phyloP scores from a whole-genome alignment of 2,797 vertebrate species.

The Propithecus perrieri region DNA sequence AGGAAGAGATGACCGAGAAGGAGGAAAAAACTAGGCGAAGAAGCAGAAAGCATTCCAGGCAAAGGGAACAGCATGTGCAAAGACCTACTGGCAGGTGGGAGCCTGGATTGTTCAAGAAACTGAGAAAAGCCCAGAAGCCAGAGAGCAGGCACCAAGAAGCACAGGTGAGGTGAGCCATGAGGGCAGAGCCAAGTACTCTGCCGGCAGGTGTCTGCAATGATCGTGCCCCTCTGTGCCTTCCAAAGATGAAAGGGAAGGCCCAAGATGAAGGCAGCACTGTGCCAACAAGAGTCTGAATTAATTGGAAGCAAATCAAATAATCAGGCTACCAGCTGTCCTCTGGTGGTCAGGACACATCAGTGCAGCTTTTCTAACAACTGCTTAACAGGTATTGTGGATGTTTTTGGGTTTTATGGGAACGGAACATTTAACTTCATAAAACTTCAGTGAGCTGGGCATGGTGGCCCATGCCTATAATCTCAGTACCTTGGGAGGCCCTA shows the following conservation, averaged over 20 bases:
- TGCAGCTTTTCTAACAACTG: neutral
- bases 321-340: neutral
- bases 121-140: neutral
- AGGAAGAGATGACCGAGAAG: neutral
- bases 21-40: neutral
- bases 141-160: neutral
- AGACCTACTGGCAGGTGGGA: neutral
- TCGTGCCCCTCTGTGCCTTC: neutral
- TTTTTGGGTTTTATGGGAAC: neutral
- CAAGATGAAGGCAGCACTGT: neutral
- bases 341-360: neutral
- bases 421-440: constrained; percentile 29
- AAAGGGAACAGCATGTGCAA: neutral
- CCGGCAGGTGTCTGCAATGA: neutral
- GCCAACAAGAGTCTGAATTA: neutral
- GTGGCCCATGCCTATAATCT: neutral
- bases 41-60: neutral
- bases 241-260: neutral
- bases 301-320: neutral
- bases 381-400: neutral
- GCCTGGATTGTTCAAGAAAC: neutral
- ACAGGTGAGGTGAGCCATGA: neutral
- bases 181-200: neutral
- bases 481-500: neutral
- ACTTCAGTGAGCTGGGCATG: neutral